Conservation (phyloP, 2,797 vertebrate genomes). For the Iguana delicatissima region DNA sequence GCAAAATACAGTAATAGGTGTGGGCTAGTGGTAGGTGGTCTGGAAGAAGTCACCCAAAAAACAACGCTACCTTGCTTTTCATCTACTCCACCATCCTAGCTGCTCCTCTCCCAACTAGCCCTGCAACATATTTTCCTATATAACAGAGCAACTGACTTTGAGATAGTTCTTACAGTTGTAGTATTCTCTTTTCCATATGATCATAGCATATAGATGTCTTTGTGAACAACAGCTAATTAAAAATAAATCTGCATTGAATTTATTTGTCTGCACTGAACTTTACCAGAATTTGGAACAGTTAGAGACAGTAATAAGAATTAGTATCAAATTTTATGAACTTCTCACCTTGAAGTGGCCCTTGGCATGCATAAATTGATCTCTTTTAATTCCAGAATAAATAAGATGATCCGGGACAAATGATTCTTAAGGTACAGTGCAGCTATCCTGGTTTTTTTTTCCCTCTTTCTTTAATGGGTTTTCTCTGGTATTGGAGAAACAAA, state of each 20-base stretch:
- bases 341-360: neutral
- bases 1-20: neutral
- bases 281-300: neutral
- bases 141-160: neutral
- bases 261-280: too few relatives aligned
- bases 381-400: neutral
- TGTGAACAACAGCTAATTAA: neutral
- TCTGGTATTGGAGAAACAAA: too few relatives aligned
- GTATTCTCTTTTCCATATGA: neutral
- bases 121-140: constrained; percentile 1
- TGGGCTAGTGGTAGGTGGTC: neutral
- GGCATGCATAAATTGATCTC: neutral
- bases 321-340: neutral
- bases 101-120: neutral
- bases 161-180: neutral
- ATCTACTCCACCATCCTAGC: neutral
- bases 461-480: too few relatives aligned
- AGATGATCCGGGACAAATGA: too few relatives aligned
- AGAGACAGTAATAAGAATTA: neutral
- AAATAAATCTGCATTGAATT: neutral
- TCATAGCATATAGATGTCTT: neutral
- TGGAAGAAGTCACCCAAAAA: neutral
- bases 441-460: neutral
- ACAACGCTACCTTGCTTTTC: neutral
- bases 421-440: neutral